Evolutionary conservation across 2,113 vertebrate genomes (phyloP).

Genomic region (Microtus montanus): DNA sequence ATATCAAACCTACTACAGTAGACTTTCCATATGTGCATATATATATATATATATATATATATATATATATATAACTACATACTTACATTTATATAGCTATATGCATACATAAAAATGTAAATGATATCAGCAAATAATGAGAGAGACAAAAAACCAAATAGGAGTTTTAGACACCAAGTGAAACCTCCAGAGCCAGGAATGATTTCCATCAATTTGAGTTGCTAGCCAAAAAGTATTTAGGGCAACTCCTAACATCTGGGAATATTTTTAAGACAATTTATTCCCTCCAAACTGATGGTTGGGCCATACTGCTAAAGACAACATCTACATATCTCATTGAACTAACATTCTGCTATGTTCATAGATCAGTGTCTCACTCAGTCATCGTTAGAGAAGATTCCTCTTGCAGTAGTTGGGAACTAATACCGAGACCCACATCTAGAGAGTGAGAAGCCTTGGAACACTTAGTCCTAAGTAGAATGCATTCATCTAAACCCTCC

Average conservation of each 20-base stretch:
- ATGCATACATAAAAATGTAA: no score
- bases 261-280: neutral
- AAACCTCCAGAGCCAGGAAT: neutral
- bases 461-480: neutral
- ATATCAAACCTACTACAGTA: neutral
- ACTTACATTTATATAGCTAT: no score
- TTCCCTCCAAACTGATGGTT: neutral
- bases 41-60: no score
- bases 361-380: neutral
- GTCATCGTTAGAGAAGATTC: neutral
- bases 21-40: neutral
- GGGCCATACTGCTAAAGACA: neutral
- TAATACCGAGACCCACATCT: neutral
- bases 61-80: no score
- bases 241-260: neutral
- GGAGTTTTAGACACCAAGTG: neutral
- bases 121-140: neutral
- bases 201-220: neutral
- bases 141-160: neutral
- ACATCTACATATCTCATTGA: neutral
- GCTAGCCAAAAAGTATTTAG: neutral
- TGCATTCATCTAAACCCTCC: neutral
- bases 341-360: neutral
- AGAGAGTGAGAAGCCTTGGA: neutral
- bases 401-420: neutral